Conservation (phyloP, 35 echinoderm and acorn worm species). For the Heliocidaris tuberculata region DNA sequence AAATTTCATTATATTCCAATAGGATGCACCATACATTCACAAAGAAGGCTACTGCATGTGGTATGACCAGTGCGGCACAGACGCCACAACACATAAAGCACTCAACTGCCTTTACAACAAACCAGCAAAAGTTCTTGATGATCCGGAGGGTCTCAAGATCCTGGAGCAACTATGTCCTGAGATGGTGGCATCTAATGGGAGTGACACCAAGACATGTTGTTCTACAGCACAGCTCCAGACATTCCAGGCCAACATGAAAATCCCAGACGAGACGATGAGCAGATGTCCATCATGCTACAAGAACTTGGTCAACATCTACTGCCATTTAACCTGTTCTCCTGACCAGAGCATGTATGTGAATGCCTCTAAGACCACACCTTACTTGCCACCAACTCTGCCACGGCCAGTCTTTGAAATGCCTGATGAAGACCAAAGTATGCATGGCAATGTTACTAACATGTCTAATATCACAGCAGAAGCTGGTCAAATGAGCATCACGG, state of each 20-base stretch:
- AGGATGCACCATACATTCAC: constrained; percentile 38
- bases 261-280: constrained; percentile 66
- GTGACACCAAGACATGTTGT: constrained; percentile 78
- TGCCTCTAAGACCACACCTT: constrained; percentile 45
- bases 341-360: constrained; percentile 81
- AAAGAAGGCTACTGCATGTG: constrained; percentile 78
- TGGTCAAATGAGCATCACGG: constrained; percentile 27
- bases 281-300: constrained; percentile 89
- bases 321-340: constrained; percentile 73
- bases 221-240: constrained; percentile 59
- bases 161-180: constrained; percentile 79
- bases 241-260: constrained; percentile 56
- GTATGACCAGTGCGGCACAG: constrained; percentile 76
- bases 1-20: background rate
- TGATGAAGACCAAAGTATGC: background rate
- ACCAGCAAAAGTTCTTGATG: constrained; percentile 53
- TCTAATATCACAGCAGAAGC: no score
- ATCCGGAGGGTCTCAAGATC: constrained; percentile 65
- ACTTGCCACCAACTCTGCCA: background rate
- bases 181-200: constrained; percentile 49
- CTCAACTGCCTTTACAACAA: constrained; percentile 86
- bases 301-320: constrained; percentile 81
- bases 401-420: background rate
- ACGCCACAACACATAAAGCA: constrained; percentile 43
- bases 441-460: background rate